Percentiles rank a stretch among this genome's conserved stretches.
These are phyloP conservation scores for Stylophora pistillata DNA, from an alignment of 64 coral and sea anemone species.

Conservation along the genomic window DNA sequence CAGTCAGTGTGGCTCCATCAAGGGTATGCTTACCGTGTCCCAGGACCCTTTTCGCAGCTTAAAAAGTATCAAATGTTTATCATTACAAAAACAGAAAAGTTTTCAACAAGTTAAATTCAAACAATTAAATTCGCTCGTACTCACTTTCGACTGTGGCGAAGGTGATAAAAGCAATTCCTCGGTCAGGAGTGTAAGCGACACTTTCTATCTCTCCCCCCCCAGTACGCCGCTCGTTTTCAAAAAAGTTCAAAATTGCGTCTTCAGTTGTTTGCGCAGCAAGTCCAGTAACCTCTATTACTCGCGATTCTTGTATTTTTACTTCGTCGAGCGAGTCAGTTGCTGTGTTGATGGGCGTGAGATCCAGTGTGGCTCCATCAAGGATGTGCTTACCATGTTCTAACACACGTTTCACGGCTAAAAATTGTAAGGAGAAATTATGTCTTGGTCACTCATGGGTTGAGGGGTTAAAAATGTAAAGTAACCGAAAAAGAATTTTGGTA, in stretches of 20 bases:
- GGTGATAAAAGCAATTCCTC: conserved; percentile 2
- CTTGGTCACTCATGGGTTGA: no score
- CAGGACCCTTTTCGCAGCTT: no score
- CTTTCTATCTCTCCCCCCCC: conserved; percentile 31
- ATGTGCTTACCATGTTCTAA: background rate
- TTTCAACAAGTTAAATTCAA: no score
- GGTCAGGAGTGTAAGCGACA: background rate
- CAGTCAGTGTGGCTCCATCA: background rate
- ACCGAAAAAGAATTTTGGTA: no score
- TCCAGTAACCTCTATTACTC: conserved; percentile 4
- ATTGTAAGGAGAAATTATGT: no score
- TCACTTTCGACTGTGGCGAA: background rate
- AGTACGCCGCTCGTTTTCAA: conserved; percentile 22
- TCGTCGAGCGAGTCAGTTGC: background rate
- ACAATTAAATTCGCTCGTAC: background rate
- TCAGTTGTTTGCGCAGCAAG: background rate
- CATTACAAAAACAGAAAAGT: no score
- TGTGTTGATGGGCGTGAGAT: background rate
- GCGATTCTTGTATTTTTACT: background rate
- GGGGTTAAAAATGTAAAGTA: no score
- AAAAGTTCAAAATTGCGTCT: conserved; percentile 13
- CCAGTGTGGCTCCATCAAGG: conserved; percentile 1
- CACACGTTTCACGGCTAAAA: background rate
- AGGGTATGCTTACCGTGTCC: background rate
- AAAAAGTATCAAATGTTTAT: no score